Evolutionary conservation across 2,888 invertebrate species (phyloP).

Genomic region (Hipparchia sbordonii): DNA sequence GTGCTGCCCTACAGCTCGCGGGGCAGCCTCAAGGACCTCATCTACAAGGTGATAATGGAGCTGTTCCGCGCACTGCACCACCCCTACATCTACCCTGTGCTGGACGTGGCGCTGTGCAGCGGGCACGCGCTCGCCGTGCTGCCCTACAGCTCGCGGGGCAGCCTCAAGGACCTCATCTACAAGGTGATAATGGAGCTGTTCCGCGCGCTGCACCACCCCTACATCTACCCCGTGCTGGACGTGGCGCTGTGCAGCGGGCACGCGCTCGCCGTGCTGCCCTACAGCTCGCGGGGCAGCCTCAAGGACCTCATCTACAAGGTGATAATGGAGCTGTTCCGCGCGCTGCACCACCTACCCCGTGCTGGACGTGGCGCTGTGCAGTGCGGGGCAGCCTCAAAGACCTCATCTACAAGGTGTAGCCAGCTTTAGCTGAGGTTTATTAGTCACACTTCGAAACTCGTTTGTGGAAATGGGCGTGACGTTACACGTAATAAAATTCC

Average conservation of each 20-base stretch:
- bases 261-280: conserved; percentile 90
- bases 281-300: conserved; percentile 92
- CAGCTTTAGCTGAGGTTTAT: too few relatives aligned
- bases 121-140: conserved; percentile 88
- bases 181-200: conserved; percentile 90
- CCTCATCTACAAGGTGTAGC: conserved; percentile 90
- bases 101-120: conserved; percentile 91
- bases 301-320: conserved; percentile 89
- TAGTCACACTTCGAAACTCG: too few relatives aligned
- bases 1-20: conserved; percentile 92
- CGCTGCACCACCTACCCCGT: conserved; percentile 96
- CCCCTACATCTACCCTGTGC: conserved; percentile 95
- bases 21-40: conserved; percentile 94
- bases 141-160: conserved; percentile 92
- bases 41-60: conserved; percentile 85
- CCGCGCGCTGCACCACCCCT: conserved; percentile 94
- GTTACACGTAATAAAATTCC: too few relatives aligned
- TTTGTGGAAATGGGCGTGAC: too few relatives aligned
- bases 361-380: conserved; percentile 91
- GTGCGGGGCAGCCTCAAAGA: conserved; percentile 93
- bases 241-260: conserved; percentile 88
- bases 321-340: conserved; percentile 90
- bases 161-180: conserved; percentile 90
- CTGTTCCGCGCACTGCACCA: conserved; percentile 94
- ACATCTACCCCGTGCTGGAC: conserved; percentile 94